These are phyloP conservation scores for Ia io DNA, from an alignment of 2,113 vertebrate species.

Conservation along the genomic window DNA sequence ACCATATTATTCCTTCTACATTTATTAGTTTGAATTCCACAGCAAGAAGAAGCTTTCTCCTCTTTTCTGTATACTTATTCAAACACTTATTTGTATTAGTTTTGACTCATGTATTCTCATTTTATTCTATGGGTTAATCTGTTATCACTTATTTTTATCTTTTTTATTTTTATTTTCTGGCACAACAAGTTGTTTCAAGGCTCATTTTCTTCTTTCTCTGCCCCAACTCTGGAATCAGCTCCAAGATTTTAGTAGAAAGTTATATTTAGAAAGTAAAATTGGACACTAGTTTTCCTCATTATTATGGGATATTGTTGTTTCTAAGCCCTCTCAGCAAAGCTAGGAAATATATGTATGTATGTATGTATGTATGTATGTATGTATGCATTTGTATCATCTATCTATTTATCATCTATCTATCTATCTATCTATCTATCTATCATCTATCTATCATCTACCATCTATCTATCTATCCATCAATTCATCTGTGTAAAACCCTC, in stretches of 20 bases:
- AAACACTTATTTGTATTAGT: neutral
- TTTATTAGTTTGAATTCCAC: neutral
- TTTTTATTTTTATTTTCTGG: neutral
- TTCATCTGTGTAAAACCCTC: neutral
- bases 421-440: neutral
- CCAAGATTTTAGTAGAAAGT: neutral
- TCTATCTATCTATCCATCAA: neutral
- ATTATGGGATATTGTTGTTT: neutral
- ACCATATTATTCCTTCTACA: neutral
- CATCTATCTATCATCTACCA: neutral
- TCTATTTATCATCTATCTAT: too few species aligned
- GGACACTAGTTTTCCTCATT: neutral
- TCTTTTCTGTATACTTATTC: neutral
- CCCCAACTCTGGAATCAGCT: neutral
- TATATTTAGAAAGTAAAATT: neutral
- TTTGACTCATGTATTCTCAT: neutral
- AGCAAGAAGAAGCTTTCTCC: neutral
- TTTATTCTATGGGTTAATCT: neutral
- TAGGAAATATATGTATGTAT: too few species aligned
- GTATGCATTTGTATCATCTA: too few species aligned
- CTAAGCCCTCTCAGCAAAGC: too few species aligned
- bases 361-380: too few species aligned
- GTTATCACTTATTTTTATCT: neutral
- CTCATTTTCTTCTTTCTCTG: constrained; percentile 9
- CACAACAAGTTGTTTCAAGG: neutral